Conservation (phyloP, 2,797 vertebrate genomes). For the Pyrocephalus nanus region DNA sequence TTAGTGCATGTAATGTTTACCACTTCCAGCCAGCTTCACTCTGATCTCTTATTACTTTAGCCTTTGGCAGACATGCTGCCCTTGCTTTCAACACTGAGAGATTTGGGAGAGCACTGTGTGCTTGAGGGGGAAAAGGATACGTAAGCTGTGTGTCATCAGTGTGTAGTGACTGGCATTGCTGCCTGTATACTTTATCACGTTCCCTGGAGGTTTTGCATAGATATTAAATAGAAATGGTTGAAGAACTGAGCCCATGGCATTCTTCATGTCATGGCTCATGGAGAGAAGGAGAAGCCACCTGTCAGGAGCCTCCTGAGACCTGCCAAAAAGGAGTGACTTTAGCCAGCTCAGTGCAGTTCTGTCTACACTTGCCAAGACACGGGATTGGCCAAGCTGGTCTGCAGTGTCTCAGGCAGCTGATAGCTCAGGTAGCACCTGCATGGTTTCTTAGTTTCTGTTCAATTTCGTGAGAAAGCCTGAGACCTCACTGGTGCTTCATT, state of each 20-base stretch:
- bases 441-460: background rate
- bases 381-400: background rate
- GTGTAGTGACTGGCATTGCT: background rate
- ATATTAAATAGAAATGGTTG: slow-evolving; percentile 21
- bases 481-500: background rate
- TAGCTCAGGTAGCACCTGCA: background rate
- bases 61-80: background rate
- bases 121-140: background rate
- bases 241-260: slow-evolving; percentile 13
- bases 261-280: slow-evolving; percentile 11
- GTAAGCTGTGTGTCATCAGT: background rate
- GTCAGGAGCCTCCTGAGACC: background rate
- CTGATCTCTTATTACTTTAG: background rate
- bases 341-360: background rate
- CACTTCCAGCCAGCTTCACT: background rate
- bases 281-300: background rate
- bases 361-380: background rate
- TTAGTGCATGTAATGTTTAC: background rate
- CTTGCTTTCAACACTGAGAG: background rate
- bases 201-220: background rate
- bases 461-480: background rate
- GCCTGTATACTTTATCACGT: background rate
- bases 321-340: background rate
- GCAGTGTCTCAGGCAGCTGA: background rate
- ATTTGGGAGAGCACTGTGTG: background rate